Percentiles rank a stretch among this genome's conserved stretches.
Conservation (phyloP, 2,113 vertebrate genomes). For the Osmerus eperlanus region DNA sequence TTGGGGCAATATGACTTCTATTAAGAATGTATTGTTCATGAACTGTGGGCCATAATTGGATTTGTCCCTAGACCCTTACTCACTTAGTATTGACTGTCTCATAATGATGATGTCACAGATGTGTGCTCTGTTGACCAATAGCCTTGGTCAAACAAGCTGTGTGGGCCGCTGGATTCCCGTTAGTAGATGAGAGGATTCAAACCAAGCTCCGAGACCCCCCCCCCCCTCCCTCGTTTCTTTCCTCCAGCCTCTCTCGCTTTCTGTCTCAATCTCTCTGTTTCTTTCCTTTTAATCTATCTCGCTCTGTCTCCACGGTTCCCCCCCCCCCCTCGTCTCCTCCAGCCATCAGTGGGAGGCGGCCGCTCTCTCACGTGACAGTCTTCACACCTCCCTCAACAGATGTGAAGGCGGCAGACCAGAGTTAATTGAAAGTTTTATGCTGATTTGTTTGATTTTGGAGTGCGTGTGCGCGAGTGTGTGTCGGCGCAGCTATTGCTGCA, state of each 20-base stretch:
- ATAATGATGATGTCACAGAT: constrained; percentile 60
- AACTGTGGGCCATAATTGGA: constrained; percentile 61
- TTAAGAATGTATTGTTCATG: constrained; percentile 74
- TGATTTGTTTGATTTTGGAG: neutral
- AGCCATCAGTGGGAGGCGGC: neutral
- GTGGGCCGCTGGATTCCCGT: too few relatives aligned
- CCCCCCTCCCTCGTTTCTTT: constrained; percentile 3
- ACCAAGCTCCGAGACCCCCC: constrained; percentile 1
- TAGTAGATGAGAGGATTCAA: too few relatives aligned
- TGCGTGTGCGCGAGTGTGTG: neutral
- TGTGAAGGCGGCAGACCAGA: neutral
- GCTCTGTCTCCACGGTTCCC: neutral
- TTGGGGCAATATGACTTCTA: constrained; percentile 51
- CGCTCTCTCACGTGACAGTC: neutral
- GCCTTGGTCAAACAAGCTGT: too few relatives aligned
- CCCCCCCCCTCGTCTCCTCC: neutral
- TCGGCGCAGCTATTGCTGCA: neutral
- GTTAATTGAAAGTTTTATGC: neutral
- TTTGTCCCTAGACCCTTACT: constrained; percentile 61
- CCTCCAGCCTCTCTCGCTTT: neutral
- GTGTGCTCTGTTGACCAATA: constrained; percentile 40
- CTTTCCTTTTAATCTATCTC: neutral
- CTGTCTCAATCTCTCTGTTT: neutral
- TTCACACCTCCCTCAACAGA: neutral
- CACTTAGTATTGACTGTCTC: constrained; percentile 75